A percentile compares a stretch with the other conserved stretches of the same genome.
Conservation (phyloP, 2,113 vertebrate genomes). For the Phylloscopus trochiloides region DNA sequence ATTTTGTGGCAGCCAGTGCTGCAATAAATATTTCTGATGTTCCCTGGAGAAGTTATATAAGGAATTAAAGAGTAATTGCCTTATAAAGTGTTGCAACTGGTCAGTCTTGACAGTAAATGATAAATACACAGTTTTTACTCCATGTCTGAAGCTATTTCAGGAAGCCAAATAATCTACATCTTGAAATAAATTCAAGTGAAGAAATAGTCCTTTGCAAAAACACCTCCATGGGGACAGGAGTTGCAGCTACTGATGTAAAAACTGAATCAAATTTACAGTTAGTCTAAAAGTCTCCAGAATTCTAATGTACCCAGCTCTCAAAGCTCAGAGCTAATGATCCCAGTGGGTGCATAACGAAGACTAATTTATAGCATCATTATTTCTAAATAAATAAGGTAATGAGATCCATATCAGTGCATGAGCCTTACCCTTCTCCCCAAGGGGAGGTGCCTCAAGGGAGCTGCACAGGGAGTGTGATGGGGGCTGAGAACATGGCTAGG, state of each 20-base stretch:
- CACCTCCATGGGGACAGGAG: neutral
- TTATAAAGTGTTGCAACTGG: neutral
- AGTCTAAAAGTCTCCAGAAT: neutral
- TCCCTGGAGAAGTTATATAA: neutral
- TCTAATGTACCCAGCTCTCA: neutral
- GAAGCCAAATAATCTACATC: neutral
- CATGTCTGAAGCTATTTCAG: neutral
- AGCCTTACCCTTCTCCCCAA: neutral
- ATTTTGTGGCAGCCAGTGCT: neutral
- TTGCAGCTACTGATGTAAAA: neutral
- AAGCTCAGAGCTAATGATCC: neutral
- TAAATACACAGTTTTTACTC: neutral
- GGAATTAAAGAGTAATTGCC: slow-evolving; percentile 13
- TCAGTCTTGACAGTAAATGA: neutral
- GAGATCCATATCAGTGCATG: neutral
- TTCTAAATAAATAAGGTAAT: slow-evolving; percentile 1
- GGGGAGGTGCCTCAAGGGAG: neutral
- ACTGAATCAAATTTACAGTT: neutral
- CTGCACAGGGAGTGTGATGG: neutral
- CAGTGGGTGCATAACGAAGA: neutral
- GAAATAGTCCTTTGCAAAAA: neutral
- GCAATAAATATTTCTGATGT: neutral
- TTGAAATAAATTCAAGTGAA: neutral
- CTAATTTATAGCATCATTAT: neutral
- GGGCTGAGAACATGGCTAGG: neutral